Evolutionary conservation across 2,797 vertebrate genomes (phyloP), one percentile per base, ranked within the genome.

Genomic region (Macrochelys suwanniensis): DNA sequence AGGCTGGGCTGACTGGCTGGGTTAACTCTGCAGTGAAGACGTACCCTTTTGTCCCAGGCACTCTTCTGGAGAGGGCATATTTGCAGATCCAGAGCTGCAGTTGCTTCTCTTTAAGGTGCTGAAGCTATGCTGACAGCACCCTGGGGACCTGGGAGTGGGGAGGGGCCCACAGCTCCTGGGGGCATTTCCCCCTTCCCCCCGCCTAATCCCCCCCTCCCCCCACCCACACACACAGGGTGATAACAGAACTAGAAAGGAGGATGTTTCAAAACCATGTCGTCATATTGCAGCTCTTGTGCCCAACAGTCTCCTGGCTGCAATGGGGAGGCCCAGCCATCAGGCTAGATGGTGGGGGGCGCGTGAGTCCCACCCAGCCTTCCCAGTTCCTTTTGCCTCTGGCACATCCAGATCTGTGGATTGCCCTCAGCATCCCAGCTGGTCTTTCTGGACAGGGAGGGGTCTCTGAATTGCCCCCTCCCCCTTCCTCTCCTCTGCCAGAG

Each of bases 221-320:
- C 49, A 42, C 37, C 37, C 49, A 15, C 49, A 50, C 45, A 11
- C 23, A 26, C 37, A 80, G 85, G 89, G 87, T 85, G 0, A 0
- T 76, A 94, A 84, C 74, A 87, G 94, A 97, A 93, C 77, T 93
- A 89, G 90, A 88, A 96, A 95, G 88, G 57, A 1, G 3, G 92
- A 92, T 95, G 78, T 96, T 96, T 96, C 28, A 0, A 91, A 95
- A 84, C 82, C 51, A 47, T 92, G 95, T 96, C 93, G 90, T 95
- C 71, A 50, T 93, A 65, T 87, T 84, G 9, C 0, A 0, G 13
- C 77, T 77, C 77, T 51, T 28, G 45, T 25, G 21, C 68, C 37
- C 16, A 19, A 54, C 68, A 56, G 68, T 12, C 45, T 92, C 57
- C 1, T 1, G 89, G 19, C 74, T 74, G 33, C 0, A 1, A 47